Conservation (phyloP, 2,888 invertebrate genomes). For the Xestoiulus laeticollis region DNA sequence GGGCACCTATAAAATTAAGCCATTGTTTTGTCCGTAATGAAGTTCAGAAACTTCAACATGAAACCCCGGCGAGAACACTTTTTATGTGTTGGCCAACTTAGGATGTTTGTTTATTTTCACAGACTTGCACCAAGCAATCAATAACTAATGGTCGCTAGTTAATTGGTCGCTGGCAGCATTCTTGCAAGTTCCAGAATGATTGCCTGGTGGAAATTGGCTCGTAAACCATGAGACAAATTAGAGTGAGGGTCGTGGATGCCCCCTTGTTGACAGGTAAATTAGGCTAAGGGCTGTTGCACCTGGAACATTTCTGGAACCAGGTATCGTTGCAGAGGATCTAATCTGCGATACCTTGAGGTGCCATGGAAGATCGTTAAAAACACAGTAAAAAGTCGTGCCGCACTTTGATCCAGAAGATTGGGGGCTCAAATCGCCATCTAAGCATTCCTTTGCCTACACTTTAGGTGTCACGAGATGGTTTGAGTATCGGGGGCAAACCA, state of each 20-base stretch:
- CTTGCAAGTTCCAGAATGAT: slow-evolving; percentile 8
- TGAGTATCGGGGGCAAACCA: background rate
- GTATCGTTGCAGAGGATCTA: background rate
- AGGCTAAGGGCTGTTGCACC: background rate
- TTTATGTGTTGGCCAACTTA: background rate
- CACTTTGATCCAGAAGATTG: background rate
- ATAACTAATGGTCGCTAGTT: slow-evolving; percentile 3
- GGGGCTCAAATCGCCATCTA: background rate
- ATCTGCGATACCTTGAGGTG: background rate
- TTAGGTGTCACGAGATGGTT: background rate
- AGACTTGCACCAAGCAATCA: background rate
- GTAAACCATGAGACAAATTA: slow-evolving; percentile 7
- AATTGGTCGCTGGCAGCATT: slow-evolving; percentile 9
- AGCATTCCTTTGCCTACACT: background rate
- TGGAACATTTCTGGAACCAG: background rate
- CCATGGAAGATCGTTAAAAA: background rate
- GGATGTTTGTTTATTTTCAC: background rate
- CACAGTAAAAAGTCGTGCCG: background rate
- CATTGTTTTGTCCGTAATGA: no score
- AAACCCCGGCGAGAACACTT: background rate
- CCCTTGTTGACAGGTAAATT: slow-evolving; percentile 13
- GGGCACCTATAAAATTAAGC: no score
- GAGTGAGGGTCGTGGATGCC: slow-evolving; percentile 10
- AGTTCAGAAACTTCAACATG: background rate
- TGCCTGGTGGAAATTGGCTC: slow-evolving; percentile 6